Evolutionary conservation across 2,888 invertebrate genomes (phyloP), one percentile per base, ranked within the genome.

Genomic region (Podotricha telesiphe): DNA sequence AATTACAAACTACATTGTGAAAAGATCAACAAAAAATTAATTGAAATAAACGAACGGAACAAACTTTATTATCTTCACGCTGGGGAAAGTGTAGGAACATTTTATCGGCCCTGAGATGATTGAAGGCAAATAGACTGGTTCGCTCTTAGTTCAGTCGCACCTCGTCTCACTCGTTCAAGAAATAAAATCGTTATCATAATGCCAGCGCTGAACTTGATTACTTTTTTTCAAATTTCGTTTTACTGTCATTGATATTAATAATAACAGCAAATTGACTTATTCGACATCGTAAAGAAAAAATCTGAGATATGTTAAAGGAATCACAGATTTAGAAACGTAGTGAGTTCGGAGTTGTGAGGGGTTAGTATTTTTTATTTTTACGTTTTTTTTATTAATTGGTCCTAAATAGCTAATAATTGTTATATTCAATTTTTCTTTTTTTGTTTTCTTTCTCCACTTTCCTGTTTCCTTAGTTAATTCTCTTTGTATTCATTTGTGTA

Each of bases 21-120:
- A 28, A 34, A 45, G n/a, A 61, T 53, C 51, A 61, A 53, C 58
- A 48, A 63, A 20, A 67, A 64, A 40, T 22, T 40, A 48, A 68
- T 68, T 64, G 64, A 37, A 68, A 22, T 67, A 67, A 56, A 58
- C 40, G 63, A 55, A 48, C n/a, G 34, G 59, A 58, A 42, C 63
- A 68, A 68, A 63, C 64, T 15, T 64, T 64, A 64, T 68, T 68
- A 68, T 68, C 56, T 67, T 56, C 48, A 19, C 50, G 59, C 37
- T 19, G 53, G 34, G 42, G 53, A 20, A 45, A 48, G 61, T 61
- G 53, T 61, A 37, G 37, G 55, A 64, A 50, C 58, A 68, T 68
- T 64, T 62, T 61, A 53, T 61, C 34, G 37, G 61, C 53, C 13
- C 42, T 63, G 63, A 64, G 63, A 64, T 64, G 68, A 64, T 68